A percentile compares a stretch with the other conserved stretches of the same genome.
These are phyloP conservation scores for Polyodon spathula DNA, from an alignment of 2,113 vertebrate genomes.

Conservation along the genomic window DNA sequence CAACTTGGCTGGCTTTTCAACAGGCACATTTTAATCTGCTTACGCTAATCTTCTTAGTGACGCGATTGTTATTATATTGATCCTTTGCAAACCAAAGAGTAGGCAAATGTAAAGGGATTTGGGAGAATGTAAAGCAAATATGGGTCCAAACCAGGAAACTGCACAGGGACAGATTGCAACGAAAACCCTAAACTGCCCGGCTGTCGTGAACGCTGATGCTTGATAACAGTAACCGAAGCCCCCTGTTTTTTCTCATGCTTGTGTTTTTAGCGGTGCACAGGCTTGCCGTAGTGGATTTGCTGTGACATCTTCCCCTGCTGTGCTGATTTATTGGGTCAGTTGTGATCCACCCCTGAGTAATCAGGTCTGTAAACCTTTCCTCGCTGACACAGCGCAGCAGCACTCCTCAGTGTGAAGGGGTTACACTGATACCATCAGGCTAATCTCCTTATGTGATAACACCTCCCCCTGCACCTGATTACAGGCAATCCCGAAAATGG, in stretches of 20 bases:
- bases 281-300: too few species aligned
- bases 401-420: background rate
- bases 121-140: background rate
- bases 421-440: conserved; percentile 22
- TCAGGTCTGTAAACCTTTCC: conserved; percentile 53
- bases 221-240: too few species aligned
- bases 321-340: conserved; percentile 55
- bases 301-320: too few species aligned
- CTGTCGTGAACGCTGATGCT: too few species aligned
- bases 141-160: background rate
- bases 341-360: conserved; percentile 51
- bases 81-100: conserved; percentile 11
- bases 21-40: conserved; percentile 29
- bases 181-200: too few species aligned
- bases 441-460: conserved; percentile 57
- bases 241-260: too few species aligned
- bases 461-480: conserved; percentile 46
- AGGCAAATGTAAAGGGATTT: background rate
- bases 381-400: conserved; percentile 53
- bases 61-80: conserved; percentile 20
- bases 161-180: too few species aligned
- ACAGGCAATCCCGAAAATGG: conserved; percentile 39
- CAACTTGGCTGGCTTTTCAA: too few species aligned
- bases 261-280: too few species aligned
- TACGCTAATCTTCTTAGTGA: conserved; percentile 23